A percentile compares a stretch with the other conserved stretches of the same genome.
Evolutionary conservation across 1,140 invertebrate species (phyloP).

Genomic region (Limonius californicus): DNA sequence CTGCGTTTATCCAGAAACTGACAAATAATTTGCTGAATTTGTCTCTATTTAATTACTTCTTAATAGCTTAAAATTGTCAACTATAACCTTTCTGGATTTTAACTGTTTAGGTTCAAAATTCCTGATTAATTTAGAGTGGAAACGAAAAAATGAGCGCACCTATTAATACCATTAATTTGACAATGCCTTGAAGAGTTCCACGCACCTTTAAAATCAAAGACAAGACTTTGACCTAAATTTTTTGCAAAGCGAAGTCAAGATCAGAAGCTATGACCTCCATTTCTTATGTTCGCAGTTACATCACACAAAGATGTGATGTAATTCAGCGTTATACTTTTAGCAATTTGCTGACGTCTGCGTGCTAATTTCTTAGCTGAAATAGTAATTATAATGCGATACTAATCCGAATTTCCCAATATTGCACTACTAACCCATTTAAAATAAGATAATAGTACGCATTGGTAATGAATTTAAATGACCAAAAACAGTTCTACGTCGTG

Average conservation of each 20-base stretch:
- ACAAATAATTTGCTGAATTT: too few relatives aligned
- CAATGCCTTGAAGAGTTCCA: too few relatives aligned
- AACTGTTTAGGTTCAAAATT: too few relatives aligned
- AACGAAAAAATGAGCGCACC: too few relatives aligned
- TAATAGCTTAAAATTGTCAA: too few relatives aligned
- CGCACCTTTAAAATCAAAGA: neutral
- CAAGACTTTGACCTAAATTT: conserved; percentile 9
- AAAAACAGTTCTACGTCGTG: too few relatives aligned
- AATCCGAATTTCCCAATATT: neutral
- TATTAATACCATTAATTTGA: too few relatives aligned
- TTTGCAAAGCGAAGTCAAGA: conserved; percentile 9
- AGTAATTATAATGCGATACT: neutral
- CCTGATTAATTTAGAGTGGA: too few relatives aligned
- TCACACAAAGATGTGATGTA: neutral
- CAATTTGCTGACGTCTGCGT: neutral
- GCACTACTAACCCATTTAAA: neutral
- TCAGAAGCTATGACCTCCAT: conserved; percentile 3
- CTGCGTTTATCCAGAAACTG: too few relatives aligned
- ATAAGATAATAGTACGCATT: neutral
- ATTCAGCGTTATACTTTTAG: conserved; percentile 1
- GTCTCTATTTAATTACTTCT: too few relatives aligned
- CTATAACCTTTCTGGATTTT: too few relatives aligned
- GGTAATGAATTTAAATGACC: neutral
- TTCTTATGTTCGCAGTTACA: neutral
- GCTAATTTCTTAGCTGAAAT: neutral